A percentile compares a stretch with the other conserved stretches of the same genome.
Conservation (phyloP, 2,113 vertebrate species). For the Peromyscus polionotus region DNA sequence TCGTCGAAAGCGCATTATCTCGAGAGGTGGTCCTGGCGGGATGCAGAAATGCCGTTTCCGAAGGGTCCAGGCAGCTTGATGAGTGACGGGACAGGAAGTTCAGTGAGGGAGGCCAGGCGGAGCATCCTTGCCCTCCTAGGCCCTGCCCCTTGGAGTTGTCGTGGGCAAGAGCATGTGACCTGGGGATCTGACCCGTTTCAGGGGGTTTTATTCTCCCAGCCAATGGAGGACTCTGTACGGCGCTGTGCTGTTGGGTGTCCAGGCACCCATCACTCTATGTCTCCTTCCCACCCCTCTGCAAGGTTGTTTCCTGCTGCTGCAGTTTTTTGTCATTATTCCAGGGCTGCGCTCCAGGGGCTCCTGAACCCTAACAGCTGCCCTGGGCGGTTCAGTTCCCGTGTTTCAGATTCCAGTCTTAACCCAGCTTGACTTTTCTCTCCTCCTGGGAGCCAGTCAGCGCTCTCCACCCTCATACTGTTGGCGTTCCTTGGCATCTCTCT, state of each 20-base stretch:
- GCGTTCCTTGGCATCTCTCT: background rate
- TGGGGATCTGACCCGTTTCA: constrained; percentile 3
- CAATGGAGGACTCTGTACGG: background rate
- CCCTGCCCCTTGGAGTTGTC: background rate
- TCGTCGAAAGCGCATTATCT: constrained; percentile 71
- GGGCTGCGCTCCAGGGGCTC: constrained; percentile 42
- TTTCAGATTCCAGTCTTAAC: background rate
- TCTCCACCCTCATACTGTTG: background rate
- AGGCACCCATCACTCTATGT: background rate
- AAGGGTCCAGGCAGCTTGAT: constrained; percentile 49
- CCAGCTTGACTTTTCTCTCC: background rate
- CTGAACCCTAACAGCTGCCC: background rate
- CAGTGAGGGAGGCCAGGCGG: background rate
- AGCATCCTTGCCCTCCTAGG: background rate
- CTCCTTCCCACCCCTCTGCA: background rate
- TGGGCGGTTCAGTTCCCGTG: background rate
- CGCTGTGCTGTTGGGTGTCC: background rate
- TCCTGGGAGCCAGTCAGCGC: background rate
- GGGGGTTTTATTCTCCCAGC: constrained; percentile 2
- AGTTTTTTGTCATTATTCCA: background rate
- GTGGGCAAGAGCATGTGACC: background rate
- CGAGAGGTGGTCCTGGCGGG: constrained; percentile 70
- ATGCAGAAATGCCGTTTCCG: constrained; percentile 30
- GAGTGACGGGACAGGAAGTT: constrained; percentile 55
- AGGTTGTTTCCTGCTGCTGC: background rate